These are phyloP conservation scores for Drosophila burlai DNA, from an alignment of 1,140 invertebrate species.

Conservation along the genomic window DNA sequence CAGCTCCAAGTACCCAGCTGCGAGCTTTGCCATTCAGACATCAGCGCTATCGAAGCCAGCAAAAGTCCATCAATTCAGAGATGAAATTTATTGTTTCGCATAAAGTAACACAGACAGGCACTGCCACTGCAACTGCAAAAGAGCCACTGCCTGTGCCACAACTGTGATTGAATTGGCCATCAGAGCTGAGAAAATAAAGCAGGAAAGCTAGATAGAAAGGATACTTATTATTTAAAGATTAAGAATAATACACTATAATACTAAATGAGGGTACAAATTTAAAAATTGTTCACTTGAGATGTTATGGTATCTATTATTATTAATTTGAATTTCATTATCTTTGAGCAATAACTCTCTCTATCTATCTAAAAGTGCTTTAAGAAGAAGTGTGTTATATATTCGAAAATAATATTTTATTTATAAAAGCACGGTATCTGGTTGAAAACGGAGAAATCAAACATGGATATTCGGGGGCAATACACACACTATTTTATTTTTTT, in stretches of 20 bases:
- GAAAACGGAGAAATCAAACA: too few species aligned
- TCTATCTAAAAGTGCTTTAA: too few species aligned
- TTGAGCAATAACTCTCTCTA: too few species aligned
- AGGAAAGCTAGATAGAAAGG: too few species aligned
- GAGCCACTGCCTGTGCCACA: constrained; percentile 4
- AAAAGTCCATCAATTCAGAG: constrained; percentile 59
- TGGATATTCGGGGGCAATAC: too few species aligned
- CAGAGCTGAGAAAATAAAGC: not conserved
- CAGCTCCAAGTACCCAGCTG: not conserved
- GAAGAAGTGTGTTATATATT: too few species aligned
- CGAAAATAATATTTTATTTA: too few species aligned
- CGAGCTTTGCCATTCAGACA: constrained; percentile 26
- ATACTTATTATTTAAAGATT: not conserved
- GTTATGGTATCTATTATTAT: too few species aligned
- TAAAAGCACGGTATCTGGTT: too few species aligned
- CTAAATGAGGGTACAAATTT: not conserved
- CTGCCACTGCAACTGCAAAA: constrained; percentile 23
- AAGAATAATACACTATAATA: not conserved
- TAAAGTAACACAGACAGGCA: constrained; percentile 45
- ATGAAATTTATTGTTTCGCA: constrained; percentile 62
- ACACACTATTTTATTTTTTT: too few species aligned
- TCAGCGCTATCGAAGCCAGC: constrained; percentile 37
- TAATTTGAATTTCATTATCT: too few species aligned
- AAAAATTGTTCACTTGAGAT: too few species aligned
- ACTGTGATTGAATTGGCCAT: constrained; percentile 45